Percentiles rank a stretch among this genome's conserved stretches.
phyloP scores from a whole-genome alignment of 2,888 invertebrate species.

The Tinea semifulvella region DNA sequence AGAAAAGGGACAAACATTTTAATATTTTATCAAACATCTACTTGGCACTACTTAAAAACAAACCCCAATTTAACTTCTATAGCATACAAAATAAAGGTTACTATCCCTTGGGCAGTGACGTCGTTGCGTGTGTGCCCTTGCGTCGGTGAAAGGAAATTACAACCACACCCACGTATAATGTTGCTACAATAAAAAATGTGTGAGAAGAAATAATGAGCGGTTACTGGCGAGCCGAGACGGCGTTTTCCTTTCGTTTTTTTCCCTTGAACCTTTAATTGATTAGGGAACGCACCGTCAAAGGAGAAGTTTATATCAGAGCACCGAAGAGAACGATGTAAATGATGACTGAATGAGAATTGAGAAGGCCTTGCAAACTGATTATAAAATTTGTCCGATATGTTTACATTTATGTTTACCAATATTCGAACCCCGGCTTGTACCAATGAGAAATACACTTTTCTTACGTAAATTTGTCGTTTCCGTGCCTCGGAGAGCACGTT shows the following conservation, averaged over 20 bases:
- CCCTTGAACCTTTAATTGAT: conserved; percentile 56
- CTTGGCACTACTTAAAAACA: conserved; percentile 18
- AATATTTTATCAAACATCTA: conserved; percentile 64
- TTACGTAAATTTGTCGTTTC: too few species aligned
- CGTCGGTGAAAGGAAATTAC: conserved; percentile 68
- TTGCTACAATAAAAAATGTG: conserved; percentile 66
- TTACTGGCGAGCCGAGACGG: conserved; percentile 54
- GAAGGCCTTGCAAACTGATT: background rate
- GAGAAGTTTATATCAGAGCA: conserved; percentile 22
- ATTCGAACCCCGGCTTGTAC: too few species aligned
- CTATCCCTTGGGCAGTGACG: conserved; percentile 24
- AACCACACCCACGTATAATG: conserved; percentile 68
- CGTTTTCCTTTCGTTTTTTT: conserved; percentile 40
- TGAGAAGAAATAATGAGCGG: conserved; percentile 67
- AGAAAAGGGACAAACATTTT: conserved; percentile 55
- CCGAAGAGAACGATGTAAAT: too few species aligned
- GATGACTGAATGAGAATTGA: background rate
- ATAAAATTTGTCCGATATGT: too few species aligned
- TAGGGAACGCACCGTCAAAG: conserved; percentile 41
- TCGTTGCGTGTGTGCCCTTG: conserved; percentile 66
- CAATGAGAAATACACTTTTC: too few species aligned
- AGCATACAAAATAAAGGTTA: conserved; percentile 21
- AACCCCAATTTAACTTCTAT: background rate
- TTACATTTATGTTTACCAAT: too few species aligned
- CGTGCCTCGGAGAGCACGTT: too few species aligned